Percentiles rank a stretch among this genome's conserved stretches.
These are phyloP conservation scores for Pelochelys cantorii DNA, from an alignment of 2,797 vertebrate species.

Conservation along the genomic window DNA sequence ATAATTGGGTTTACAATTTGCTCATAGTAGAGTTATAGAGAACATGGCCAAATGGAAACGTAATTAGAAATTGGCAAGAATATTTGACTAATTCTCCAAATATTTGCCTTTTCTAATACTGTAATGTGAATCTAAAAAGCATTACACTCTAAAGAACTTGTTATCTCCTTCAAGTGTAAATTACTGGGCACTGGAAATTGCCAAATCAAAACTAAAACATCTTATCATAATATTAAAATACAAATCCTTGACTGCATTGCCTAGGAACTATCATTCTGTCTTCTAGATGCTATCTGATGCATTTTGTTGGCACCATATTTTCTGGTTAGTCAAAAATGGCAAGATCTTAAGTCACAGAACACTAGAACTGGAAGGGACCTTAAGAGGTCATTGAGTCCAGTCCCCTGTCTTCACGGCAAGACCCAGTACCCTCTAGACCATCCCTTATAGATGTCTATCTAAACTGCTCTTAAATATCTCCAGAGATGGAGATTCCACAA, in stretches of 20 bases:
- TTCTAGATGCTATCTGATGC: not conserved
- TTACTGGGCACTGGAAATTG: not conserved
- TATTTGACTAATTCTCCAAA: not conserved
- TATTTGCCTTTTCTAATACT: not conserved
- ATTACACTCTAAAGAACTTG: not conserved
- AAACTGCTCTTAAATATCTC: no score
- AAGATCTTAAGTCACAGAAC: not conserved
- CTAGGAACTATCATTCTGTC: not conserved
- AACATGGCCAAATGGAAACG: not conserved
- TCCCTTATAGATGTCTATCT: no score
- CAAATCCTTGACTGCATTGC: not conserved
- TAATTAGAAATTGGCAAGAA: not conserved
- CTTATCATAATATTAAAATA: not conserved
- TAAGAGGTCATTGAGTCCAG: no score
- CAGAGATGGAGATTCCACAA: no score
- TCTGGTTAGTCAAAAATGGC: not conserved
- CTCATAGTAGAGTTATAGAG: not conserved
- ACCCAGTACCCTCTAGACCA: no score
- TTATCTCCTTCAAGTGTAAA: not conserved
- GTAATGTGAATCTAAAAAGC: not conserved
- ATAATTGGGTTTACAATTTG: not conserved
- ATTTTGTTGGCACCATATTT: not conserved
- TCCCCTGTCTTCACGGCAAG: no score
- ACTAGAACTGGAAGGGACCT: no score
- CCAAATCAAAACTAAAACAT: constrained; percentile 2